phyloP scores from a whole-genome alignment of 2,888 invertebrate species.

The Lochmaea crataegi region DNA sequence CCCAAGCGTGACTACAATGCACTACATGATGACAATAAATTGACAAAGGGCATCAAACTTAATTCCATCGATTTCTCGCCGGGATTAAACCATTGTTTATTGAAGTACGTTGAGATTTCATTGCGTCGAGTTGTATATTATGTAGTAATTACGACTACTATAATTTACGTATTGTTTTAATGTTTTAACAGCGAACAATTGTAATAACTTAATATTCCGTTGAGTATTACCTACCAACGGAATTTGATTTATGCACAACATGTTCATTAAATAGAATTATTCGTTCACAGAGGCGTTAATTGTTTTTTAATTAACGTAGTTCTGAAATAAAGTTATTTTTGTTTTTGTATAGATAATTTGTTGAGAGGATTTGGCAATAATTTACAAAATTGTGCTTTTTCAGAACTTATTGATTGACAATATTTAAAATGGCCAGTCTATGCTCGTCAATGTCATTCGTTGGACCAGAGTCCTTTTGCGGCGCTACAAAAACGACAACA shows the following conservation, averaged over 20 bases:
- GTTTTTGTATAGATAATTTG: not conserved
- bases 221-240: not conserved
- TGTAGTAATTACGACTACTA: slow-evolving; percentile 9
- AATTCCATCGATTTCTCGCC: slow-evolving; percentile 31
- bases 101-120: slow-evolving; percentile 27
- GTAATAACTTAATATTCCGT: slow-evolving; percentile 3
- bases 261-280: not conserved
- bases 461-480: too few species aligned
- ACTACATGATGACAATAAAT: slow-evolving; percentile 32
- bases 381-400: too few species aligned
- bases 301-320: not conserved
- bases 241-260: not conserved
- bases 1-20: slow-evolving; percentile 16
- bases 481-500: too few species aligned
- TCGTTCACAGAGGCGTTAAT: not conserved
- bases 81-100: slow-evolving; percentile 31
- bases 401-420: too few species aligned
- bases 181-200: slow-evolving; percentile 1
- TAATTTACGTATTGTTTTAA: slow-evolving; percentile 18
- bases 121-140: slow-evolving; percentile 1
- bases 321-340: not conserved
- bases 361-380: not conserved
- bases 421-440: too few species aligned
- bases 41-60: slow-evolving; percentile 33
- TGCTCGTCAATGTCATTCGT: too few species aligned